Percentiles rank a stretch among this genome's conserved stretches.
These are phyloP conservation scores for Polyommatus iphigenia DNA, from an alignment of 2,888 invertebrate species.

Conservation along the genomic window DNA sequence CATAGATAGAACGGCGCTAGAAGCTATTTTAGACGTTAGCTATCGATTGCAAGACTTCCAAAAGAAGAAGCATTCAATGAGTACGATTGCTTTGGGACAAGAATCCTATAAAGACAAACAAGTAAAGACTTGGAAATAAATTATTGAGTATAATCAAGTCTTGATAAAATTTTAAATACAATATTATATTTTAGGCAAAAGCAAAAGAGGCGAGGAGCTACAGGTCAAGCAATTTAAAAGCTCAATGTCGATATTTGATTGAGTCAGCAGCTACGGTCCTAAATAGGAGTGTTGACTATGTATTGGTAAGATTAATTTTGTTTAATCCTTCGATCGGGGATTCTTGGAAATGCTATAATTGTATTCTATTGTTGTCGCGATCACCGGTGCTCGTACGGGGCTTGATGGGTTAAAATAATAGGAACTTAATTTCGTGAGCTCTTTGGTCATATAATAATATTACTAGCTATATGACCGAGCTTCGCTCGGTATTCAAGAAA, in stretches of 20 bases:
- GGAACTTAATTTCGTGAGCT: no score
- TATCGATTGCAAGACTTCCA: slow-evolving; percentile 63
- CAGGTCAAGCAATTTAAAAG: slow-evolving; percentile 68
- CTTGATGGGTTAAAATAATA: no score
- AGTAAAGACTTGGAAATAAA: slow-evolving; percentile 53
- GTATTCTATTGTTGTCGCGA: no score
- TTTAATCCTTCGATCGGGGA: no score
- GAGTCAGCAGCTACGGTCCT: slow-evolving; percentile 83
- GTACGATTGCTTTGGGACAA: slow-evolving; percentile 63
- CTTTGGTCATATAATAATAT: no score
- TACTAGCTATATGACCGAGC: no score
- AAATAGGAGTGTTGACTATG: slow-evolving; percentile 74
- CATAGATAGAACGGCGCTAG: slow-evolving; percentile 66
- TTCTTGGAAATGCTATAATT: no score
- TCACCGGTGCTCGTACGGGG: no score
- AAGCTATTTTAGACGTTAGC: slow-evolving; percentile 69
- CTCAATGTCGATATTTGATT: slow-evolving; percentile 83
- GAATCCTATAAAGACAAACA: slow-evolving; percentile 77
- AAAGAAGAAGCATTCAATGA: slow-evolving; percentile 66
- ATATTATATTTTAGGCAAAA: slow-evolving; percentile 70
- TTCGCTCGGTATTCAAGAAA: no score
- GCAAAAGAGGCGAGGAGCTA: slow-evolving; percentile 81
- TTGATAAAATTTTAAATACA: not conserved
- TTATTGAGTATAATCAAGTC: not conserved
- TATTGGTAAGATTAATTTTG: slow-evolving; percentile 65